Percentiles rank a stretch among this genome's conserved stretches.
Conservation (phyloP, 2,113 vertebrate genomes). For the Pionites leucogaster region DNA sequence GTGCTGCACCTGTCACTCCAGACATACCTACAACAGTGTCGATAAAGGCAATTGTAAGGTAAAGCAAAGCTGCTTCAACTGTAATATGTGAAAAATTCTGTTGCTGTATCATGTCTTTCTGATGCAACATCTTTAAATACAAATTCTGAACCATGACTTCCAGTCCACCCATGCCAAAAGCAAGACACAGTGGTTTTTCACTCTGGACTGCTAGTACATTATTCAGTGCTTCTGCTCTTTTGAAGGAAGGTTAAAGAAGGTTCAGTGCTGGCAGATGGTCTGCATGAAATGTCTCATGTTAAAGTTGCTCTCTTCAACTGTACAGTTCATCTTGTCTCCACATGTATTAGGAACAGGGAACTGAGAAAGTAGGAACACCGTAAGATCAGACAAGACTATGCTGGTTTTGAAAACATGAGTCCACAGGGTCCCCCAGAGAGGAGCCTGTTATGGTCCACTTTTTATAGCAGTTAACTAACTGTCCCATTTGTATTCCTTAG, state of each 20-base stretch:
- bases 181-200: neutral
- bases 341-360: neutral
- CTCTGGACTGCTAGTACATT: neutral
- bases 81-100: neutral
- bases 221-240: neutral
- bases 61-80: neutral
- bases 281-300: neutral
- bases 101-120: neutral
- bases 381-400: neutral
- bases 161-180: neutral
- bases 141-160: neutral
- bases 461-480: neutral
- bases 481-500: neutral
- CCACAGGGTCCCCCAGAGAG: neutral
- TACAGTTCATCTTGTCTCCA: neutral
- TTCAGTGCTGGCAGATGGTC: neutral
- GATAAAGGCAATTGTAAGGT: neutral
- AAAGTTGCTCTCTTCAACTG: neutral
- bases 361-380: neutral
- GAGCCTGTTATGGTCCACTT: neutral
- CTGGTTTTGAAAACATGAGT: neutral
- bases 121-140: neutral
- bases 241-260: neutral
- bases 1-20: constrained; percentile 75
- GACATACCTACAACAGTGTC: constrained; percentile 71